Conservation (phyloP, 1,140 invertebrate genomes). For the Drosophila sproati region DNA sequence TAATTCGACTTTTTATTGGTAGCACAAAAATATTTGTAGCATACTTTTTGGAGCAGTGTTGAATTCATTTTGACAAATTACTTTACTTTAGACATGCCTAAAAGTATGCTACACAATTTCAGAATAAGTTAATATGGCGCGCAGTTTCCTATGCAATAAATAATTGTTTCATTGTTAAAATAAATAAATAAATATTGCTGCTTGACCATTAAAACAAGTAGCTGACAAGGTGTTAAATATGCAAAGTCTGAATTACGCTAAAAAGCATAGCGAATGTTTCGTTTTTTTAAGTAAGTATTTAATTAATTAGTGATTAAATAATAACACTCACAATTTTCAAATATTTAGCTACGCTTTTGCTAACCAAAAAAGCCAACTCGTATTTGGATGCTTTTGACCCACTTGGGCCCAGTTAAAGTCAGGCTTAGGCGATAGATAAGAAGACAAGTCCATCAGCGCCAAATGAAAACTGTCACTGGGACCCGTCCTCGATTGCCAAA, state of each 20-base stretch:
- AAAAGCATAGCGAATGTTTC: no score
- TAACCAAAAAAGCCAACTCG: not conserved
- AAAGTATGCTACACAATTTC: not conserved
- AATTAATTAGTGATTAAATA: no score
- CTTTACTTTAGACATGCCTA: not conserved
- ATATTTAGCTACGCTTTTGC: not conserved
- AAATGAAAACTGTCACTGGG: constrained; percentile 53
- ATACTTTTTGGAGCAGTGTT: not conserved
- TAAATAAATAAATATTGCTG: no score
- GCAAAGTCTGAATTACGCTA: no score
- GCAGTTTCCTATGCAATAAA: no score
- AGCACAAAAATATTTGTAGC: not conserved
- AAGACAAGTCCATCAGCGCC: constrained; percentile 25
- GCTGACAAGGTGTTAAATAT: no score
- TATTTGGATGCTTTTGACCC: not conserved
- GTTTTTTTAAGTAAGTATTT: no score
- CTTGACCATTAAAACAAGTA: no score
- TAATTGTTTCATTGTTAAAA: no score
- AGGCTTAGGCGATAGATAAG: constrained; percentile 14
- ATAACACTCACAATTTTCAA: no score
- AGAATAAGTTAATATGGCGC: no score
- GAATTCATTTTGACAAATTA: not conserved
- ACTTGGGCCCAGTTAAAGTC: constrained; percentile 11
- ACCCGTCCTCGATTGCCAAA: constrained; percentile 52
- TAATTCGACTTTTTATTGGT: no score